Base-by-base conservation (phyloP, 1,140 invertebrate genomes). In the Patella vulgata region DNA sequence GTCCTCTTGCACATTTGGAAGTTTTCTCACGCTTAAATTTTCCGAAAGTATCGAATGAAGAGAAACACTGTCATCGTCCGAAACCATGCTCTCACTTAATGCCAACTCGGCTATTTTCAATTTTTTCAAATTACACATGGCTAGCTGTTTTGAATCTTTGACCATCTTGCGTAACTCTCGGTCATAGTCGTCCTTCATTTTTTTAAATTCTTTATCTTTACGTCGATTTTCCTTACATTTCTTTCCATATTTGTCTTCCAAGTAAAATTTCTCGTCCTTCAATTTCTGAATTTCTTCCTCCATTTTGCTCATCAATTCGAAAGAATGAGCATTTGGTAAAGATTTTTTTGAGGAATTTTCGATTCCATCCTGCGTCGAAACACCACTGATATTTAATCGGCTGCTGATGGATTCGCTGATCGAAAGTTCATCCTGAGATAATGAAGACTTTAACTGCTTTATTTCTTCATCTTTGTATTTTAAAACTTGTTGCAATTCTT, bases 201-300 rank as follows among this genome's bases (percentile, higher is more conserved):
- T 65, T 9, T 58, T 52, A 59, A 75, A 73, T 25, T 75, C 67
- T 59, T 73, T 70, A 31, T 75, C 70, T 43, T 70, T 73, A 31
- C 54, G 63, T 17, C 33, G 43, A 19, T 75, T 60, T 33, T 75
- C 73, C 19, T 63, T 65, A 50, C 51, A 54, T 42, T 73, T 73
- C 50, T 67, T 66, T 39, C 59, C 68, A 33, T 64, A 68, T 40
- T 73, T 85, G 71, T 86, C 90, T 67, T 93, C 86, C 66, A 73
- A 67, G 66, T 73, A 62, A 36, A 62, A 43, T 50, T 66, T 73
- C 44, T 75, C 73, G 27, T 68, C 59, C 52, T 65, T 73, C 31
- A 75, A 47, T 51, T 57, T 71, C 59, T 71, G 50, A n/a, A 73
- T 68, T 59, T 75, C 68, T 21, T 63, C 66, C 14, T 63, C 50